A percentile compares a stretch with the other conserved stretches of the same genome.
phyloP scores from a whole-genome alignment of 2,113 vertebrate species.

The Notiomystis cincta region DNA sequence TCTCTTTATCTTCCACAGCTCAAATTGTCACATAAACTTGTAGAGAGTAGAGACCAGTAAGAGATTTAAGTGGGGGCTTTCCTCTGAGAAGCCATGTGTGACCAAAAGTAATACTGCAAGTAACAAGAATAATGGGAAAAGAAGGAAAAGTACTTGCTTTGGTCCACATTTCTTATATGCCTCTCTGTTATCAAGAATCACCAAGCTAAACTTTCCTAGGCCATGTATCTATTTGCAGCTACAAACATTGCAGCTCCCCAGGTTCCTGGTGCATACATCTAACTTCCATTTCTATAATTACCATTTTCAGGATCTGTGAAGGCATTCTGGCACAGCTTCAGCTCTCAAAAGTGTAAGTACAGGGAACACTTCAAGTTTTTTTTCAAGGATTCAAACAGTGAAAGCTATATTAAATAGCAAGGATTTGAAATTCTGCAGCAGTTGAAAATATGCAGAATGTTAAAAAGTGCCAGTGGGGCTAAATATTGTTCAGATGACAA shows the following conservation, averaged over 20 bases:
- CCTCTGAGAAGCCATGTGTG: not conserved
- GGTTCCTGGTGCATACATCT: not conserved
- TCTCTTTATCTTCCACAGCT: not conserved
- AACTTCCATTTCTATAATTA: slow-evolving; percentile 30
- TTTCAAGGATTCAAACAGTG: not conserved
- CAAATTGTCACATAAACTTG: not conserved
- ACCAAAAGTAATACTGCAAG: not conserved
- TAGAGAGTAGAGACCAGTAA: not conserved
- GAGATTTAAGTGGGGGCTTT: not conserved
- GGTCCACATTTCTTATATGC: not conserved
- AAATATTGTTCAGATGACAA: not conserved
- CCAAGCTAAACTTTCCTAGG: not conserved
- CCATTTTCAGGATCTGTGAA: slow-evolving; percentile 29
- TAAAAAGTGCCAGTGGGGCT: not conserved
- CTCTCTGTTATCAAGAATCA: not conserved
- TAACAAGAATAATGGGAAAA: not conserved
- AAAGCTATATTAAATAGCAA: not conserved
- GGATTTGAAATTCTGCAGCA: not conserved
- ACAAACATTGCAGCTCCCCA: not conserved
- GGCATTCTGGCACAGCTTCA: slow-evolving; percentile 21
- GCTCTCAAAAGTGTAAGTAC: not conserved
- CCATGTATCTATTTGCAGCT: not conserved
- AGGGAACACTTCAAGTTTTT: not conserved
- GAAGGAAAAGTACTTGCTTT: not conserved
- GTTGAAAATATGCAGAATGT: not conserved